Percentiles rank a stretch among this genome's conserved stretches.
Evolutionary conservation across 30 jellyfish, hydroid and myxozoan species (phyloP).

Genomic region (Aurelia sp.): DNA sequence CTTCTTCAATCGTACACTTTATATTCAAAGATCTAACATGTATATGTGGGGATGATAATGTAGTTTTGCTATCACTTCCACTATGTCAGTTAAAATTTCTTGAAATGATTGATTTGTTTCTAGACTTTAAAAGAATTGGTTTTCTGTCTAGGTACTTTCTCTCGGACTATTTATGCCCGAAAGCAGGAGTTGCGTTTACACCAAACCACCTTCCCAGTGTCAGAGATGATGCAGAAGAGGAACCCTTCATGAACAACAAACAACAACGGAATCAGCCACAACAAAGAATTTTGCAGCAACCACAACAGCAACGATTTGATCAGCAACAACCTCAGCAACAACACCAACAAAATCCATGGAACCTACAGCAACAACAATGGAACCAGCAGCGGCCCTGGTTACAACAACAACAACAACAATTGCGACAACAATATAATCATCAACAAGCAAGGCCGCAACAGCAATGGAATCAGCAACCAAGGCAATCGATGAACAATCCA

Average conservation of each 20-base stretch:
- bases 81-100: no score
- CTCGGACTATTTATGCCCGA: slow-evolving; percentile 58
- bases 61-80: no score
- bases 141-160: slow-evolving; percentile 37
- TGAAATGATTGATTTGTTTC: no score
- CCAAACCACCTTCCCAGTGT: slow-evolving; percentile 57
- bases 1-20: no score
- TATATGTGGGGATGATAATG: no score
- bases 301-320: background rate
- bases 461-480: background rate
- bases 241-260: background rate
- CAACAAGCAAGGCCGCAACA: slow-evolving; percentile 1
- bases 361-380: slow-evolving; percentile 33
- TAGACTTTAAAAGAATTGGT: background rate
- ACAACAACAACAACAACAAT: slow-evolving; percentile 18
- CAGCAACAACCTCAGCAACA: slow-evolving; percentile 21
- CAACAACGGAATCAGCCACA: background rate
- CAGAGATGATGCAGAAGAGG: background rate
- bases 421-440: slow-evolving; percentile 14
- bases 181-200: slow-evolving; percentile 55
- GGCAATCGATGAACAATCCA: background rate
- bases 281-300: slow-evolving; percentile 4
- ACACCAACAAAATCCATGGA: slow-evolving; percentile 23
- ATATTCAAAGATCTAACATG: no score
- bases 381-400: slow-evolving; percentile 35